These are phyloP conservation scores for Hemiprocne comata DNA, from an alignment of 2,113 vertebrate genomes.

Conservation along the genomic window DNA sequence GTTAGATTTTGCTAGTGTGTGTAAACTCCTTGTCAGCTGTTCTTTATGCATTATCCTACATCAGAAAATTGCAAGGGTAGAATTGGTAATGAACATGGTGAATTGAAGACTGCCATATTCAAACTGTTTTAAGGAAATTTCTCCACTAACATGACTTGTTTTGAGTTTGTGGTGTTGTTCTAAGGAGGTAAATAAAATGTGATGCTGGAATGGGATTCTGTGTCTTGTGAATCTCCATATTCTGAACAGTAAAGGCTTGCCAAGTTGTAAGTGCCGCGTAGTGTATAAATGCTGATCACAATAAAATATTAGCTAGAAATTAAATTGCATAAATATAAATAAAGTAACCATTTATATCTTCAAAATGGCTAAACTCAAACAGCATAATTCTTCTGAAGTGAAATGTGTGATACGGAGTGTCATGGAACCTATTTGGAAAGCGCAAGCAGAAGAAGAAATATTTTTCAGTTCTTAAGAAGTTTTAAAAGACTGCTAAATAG, in stretches of 20 bases:
- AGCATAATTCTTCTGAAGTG: background rate
- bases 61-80: background rate
- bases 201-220: background rate
- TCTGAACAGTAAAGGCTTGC: background rate
- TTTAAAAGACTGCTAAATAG: background rate
- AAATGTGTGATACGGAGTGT: background rate
- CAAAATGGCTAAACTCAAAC: background rate
- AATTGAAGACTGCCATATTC: background rate
- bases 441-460: background rate
- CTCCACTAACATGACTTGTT: background rate
- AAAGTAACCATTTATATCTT: background rate
- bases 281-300: background rate
- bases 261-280: background rate
- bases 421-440: background rate
- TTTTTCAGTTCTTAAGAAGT: background rate
- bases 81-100: background rate
- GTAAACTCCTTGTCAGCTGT: background rate
- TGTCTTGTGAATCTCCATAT: background rate
- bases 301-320: background rate
- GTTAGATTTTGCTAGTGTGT: background rate
- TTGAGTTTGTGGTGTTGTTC: background rate
- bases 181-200: background rate
- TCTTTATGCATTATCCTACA: background rate
- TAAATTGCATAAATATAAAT: background rate
- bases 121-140: background rate